A percentile compares a stretch with the other conserved stretches of the same genome.
phyloP scores from a whole-genome alignment of 2,113 vertebrate genomes.

The Lates calcarifer region DNA sequence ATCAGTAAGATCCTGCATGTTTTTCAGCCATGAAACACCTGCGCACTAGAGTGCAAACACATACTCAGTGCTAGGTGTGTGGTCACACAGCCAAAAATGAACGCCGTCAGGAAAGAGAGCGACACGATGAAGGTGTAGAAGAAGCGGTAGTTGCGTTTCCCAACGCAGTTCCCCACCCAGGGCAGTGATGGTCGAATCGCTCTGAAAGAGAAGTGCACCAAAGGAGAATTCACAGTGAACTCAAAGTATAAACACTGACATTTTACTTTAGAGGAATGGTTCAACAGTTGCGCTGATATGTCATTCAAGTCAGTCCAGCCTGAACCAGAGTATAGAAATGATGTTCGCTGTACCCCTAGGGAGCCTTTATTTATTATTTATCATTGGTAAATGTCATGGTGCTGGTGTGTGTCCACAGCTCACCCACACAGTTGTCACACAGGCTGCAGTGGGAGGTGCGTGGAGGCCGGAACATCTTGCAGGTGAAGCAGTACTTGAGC shows the following conservation, averaged over 20 bases:
- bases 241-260: background rate
- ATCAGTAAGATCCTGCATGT: background rate
- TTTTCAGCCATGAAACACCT: background rate
- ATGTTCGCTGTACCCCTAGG: background rate
- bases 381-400: conserved; percentile 41
- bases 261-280: background rate
- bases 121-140: conserved; percentile 97
- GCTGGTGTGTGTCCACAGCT: conserved; percentile 44
- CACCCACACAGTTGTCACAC: conserved; percentile 98
- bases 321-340: background rate
- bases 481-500: conserved; percentile 97
- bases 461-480: conserved; percentile 96
- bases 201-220: conserved; percentile 80
- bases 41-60: conserved; percentile 53
- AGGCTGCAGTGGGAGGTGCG: conserved; percentile 96
- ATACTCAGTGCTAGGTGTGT: conserved; percentile 94
- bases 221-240: background rate
- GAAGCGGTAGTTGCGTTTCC: conserved; percentile 96
- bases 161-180: conserved; percentile 98
- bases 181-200: conserved; percentile 96
- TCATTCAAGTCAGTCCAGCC: background rate
- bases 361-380: conserved; percentile 47
- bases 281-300: background rate
- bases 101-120: conserved; percentile 94
- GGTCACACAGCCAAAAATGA: conserved; percentile 96